Evolutionary conservation across 2,888 invertebrate genomes (phyloP).

Genomic region (Oscheius myriophilus): DNA sequence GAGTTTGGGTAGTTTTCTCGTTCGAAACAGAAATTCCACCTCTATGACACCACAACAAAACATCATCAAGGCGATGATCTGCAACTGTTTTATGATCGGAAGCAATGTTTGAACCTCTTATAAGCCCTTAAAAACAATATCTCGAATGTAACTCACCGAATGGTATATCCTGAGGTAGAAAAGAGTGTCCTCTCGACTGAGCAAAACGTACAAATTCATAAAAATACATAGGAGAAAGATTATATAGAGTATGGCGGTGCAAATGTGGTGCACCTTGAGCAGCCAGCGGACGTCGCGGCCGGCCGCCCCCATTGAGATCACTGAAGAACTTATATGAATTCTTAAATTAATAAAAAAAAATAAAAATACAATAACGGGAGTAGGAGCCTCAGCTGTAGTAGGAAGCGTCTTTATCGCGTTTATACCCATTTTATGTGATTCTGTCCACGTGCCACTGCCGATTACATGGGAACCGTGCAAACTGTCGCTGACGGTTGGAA

Average conservation of each 20-base stretch:
- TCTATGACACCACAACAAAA: conserved; percentile 56
- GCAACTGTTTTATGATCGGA: too few relatives aligned
- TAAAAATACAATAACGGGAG: neutral
- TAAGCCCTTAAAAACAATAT: too few relatives aligned
- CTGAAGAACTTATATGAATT: neutral
- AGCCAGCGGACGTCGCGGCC: conserved; percentile 28
- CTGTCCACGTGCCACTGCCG: conserved; percentile 16
- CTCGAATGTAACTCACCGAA: conserved; percentile 54
- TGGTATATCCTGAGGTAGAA: conserved; percentile 66
- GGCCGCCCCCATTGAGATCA: conserved; percentile 11
- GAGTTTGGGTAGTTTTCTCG: conserved; percentile 60
- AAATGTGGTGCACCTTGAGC: conserved; percentile 54
- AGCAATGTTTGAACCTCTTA: neutral
- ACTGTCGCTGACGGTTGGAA: neutral
- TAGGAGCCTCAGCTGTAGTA: neutral
- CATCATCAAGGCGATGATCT: conserved; percentile 66
- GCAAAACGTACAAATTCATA: conserved; percentile 64
- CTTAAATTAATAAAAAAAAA: neutral
- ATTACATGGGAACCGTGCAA: conserved; percentile 13
- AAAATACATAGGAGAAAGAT: conserved; percentile 63
- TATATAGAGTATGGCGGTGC: conserved; percentile 51
- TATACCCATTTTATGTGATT: conserved; percentile 25
- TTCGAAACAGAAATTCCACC: conserved; percentile 62
- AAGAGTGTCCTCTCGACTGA: conserved; percentile 63
- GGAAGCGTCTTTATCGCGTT: conserved; percentile 22